Base-by-base conservation (phyloP, 2,888 invertebrate species). In the Tinea semifulvella region DNA sequence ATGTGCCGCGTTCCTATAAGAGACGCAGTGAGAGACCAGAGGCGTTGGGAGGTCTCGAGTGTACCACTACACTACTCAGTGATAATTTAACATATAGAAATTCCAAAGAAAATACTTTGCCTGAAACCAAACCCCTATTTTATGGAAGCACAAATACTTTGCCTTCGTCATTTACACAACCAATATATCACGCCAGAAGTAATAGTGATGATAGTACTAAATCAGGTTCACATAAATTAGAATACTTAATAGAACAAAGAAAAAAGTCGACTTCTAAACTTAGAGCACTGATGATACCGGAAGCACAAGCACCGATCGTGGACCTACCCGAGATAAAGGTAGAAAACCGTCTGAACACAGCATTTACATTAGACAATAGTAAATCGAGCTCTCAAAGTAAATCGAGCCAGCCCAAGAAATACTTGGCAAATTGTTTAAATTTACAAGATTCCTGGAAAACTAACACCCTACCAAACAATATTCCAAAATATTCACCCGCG, bases 221-320 rank as follows among this genome's bases (percentile, higher is more conserved):
- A 25, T 77, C 70, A 53, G 79, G 70, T 50, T 68, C 74, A 52
- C 84, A 87, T 50, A 85, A 85, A 61, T 82, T 92, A 57, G 89
- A 88, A 56, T 87, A 88, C 53, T 72, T 94, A 52, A 85, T 91
- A 54, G 94, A 94, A 66, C 92, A 93, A 63, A 84, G 94, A 46
- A 87, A 89, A 52, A 89, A 89, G 59, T 90, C 90, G 14, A 86
- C 93, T 70, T 91, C 92, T 2, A 94, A 94, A 68, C 70, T 95
- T 47, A 85, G 93, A 58, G 94, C 94, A n/a, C 74, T 95, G 55
- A 91, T 93, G 22, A 95, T 95, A 61, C 94, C 94, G 3, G 94
- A 94, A 70, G 80, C 83, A 45, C 85, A 86, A 60, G 66, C 68
- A 14, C 85, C 87, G 26, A 84, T 88, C 43, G 79, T 89, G 40